Percentiles rank a stretch among this genome's conserved stretches.
Conservation (phyloP, 64 coral and sea anemone species). For the Cladopsammia gracilis region DNA sequence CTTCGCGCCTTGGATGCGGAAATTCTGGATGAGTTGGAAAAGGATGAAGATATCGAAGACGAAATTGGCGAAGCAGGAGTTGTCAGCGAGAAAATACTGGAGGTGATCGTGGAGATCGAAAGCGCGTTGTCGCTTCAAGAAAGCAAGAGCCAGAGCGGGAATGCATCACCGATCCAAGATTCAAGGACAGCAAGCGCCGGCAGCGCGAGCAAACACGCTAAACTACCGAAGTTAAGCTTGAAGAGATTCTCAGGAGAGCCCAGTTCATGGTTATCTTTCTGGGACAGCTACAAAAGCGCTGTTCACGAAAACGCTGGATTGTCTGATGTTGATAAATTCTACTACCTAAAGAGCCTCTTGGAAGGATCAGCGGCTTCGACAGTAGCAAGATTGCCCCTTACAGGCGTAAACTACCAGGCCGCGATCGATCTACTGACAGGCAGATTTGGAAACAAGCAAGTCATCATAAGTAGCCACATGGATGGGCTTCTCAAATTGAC, state of each 20-base stretch:
- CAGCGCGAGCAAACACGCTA: neutral
- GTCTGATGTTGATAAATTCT: constrained; percentile 36
- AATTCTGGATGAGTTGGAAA: neutral
- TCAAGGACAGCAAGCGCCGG: neutral
- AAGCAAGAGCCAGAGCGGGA: neutral
- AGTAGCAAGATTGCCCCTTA: constrained; percentile 14
- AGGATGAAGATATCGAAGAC: neutral
- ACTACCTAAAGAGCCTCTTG: constrained; percentile 49
- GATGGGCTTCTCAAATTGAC: constrained; percentile 54
- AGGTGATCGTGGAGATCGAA: neutral
- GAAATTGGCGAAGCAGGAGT: neutral
- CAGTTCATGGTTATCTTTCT: constrained; percentile 37
- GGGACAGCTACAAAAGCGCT: constrained; percentile 32
- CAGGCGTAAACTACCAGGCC: constrained; percentile 15
- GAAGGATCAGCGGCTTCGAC: constrained; percentile 8
- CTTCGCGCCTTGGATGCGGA: neutral
- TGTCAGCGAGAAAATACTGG: neutral
- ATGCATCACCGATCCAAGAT: constrained; percentile 2
- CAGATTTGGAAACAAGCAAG: constrained; percentile 60
- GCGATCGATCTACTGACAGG: constrained; percentile 35
- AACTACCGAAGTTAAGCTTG: constrained; percentile 15
- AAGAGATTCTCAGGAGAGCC: constrained; percentile 43
- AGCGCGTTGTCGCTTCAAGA: neutral
- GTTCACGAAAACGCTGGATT: constrained; percentile 34
- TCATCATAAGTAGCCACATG: constrained; percentile 69